These are phyloP conservation scores for Chymomyza procnemis DNA, from an alignment of 2,888 invertebrate genomes.

Conservation along the genomic window DNA sequence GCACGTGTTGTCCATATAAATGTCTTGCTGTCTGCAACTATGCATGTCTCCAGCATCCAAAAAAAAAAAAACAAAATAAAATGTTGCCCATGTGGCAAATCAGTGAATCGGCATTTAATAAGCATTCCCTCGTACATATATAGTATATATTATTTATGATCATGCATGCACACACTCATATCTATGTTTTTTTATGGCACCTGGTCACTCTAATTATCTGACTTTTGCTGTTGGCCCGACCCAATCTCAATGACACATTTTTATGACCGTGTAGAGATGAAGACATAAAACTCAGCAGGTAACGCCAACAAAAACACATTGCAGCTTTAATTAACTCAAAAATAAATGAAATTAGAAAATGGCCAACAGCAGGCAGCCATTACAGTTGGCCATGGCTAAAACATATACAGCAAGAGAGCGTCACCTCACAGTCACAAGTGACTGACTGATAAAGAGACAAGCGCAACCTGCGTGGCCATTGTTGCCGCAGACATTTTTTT, in stretches of 20 bases:
- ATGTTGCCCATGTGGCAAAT: neutral
- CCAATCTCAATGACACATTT: neutral
- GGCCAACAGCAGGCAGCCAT: constrained; percentile 17
- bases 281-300: constrained; percentile 43
- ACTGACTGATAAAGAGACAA: neutral
- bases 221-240: neutral
- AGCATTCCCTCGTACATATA: neutral
- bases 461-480: neutral
- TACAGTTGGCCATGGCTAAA: constrained; percentile 20
- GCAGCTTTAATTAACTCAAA: constrained; percentile 69
- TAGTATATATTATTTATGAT: neutral
- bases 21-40: constrained; percentile 18
- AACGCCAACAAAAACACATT: constrained; percentile 52
- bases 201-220: neutral
- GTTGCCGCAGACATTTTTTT: neutral
- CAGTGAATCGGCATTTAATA: neutral
- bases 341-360: constrained; percentile 57
- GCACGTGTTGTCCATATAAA: constrained; percentile 1
- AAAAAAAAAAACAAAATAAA: too few species aligned
- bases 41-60: constrained; percentile 10
- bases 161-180: neutral
- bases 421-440: neutral
- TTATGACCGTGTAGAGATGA: constrained; percentile 7
- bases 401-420: neutral
- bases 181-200: neutral